A percentile compares a stretch with the other conserved stretches of the same genome.
Conservation (phyloP, 2,113 vertebrate genomes). For the Rhinoptilus africanus region DNA sequence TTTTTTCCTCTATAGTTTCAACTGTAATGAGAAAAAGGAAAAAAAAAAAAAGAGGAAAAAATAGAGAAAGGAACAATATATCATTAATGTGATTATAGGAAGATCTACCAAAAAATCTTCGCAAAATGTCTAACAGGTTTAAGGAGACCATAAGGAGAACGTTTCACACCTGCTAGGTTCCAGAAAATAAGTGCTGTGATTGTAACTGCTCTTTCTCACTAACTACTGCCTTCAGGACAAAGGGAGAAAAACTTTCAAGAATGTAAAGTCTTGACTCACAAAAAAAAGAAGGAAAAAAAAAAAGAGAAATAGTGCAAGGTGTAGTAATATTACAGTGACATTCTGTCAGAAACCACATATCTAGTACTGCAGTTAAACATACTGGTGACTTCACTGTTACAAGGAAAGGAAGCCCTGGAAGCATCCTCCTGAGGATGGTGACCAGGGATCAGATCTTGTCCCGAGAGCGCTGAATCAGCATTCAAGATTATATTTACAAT, state of each 20-base stretch:
- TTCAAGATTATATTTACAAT: background rate
- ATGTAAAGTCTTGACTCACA: background rate
- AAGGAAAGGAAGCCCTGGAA: background rate
- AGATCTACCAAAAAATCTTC: background rate
- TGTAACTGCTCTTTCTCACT: background rate
- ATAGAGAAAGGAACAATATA: slow-evolving; percentile 46
- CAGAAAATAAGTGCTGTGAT: background rate
- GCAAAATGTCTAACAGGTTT: background rate
- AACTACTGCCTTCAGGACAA: background rate
- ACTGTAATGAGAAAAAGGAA: slow-evolving; percentile 63
- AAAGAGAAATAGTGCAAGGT: background rate
- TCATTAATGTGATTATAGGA: slow-evolving; percentile 4
- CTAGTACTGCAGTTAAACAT: background rate
- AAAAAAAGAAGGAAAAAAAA: background rate
- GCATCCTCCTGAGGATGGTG: background rate
- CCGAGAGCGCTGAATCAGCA: fast-evolving
- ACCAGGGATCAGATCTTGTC: fast-evolving
- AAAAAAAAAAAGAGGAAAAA: background rate
- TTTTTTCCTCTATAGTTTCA: slow-evolving; percentile 80
- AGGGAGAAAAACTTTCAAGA: background rate
- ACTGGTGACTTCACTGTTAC: background rate
- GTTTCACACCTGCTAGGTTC: background rate
- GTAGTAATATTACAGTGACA: background rate
- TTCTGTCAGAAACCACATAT: background rate
- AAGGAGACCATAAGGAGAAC: background rate